A percentile compares a stretch with the other conserved stretches of the same genome.
Evolutionary conservation across 2,113 vertebrate genomes (phyloP).

Genomic region (Acanthochromis polyacanthus): DNA sequence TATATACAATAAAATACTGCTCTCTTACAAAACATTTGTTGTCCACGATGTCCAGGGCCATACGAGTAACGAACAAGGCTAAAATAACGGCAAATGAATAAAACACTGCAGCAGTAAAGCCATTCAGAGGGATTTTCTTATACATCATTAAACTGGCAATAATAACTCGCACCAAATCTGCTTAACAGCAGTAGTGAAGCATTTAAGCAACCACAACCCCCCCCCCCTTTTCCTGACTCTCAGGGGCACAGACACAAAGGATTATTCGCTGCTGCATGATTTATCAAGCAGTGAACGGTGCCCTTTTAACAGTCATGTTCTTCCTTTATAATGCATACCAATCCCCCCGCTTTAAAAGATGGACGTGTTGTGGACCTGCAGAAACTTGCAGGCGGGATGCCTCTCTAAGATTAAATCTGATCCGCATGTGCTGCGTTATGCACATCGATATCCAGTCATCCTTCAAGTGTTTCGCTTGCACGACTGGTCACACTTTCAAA

Average conservation of each 20-base stretch:
- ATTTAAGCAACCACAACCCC: slow-evolving; percentile 20
- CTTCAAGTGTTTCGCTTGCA: slow-evolving; percentile 34
- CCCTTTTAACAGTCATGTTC: slow-evolving; percentile 73
- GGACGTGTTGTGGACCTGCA: slow-evolving; percentile 35
- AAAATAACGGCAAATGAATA: slow-evolving; percentile 18
- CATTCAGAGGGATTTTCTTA: slow-evolving; percentile 14
- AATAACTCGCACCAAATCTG: slow-evolving; percentile 38
- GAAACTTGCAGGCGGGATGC: slow-evolving; percentile 16
- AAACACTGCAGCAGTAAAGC: background rate
- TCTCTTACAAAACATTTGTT: slow-evolving; percentile 23
- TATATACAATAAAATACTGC: background rate
- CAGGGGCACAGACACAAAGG: slow-evolving; percentile 42
- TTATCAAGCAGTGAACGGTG: slow-evolving; percentile 57
- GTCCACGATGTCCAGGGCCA: slow-evolving; percentile 17
- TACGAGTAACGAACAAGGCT: slow-evolving; percentile 27
- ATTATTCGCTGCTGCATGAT: slow-evolving; percentile 73
- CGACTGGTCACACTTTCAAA: slow-evolving; percentile 51
- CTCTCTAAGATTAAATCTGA: slow-evolving; percentile 20
- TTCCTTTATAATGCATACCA: slow-evolving; percentile 70
- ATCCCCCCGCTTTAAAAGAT: slow-evolving; percentile 30
- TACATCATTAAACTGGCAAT: slow-evolving; percentile 40
- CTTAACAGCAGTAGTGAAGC: slow-evolving; percentile 20
- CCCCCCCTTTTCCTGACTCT: slow-evolving; percentile 6
- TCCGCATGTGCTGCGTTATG: slow-evolving; percentile 50
- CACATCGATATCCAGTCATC: slow-evolving; percentile 63